Percentiles rank a stretch among this genome's conserved stretches.
phyloP scores from a whole-genome alignment of 2,797 vertebrate species.

The Chaetodon trifasciatus region DNA sequence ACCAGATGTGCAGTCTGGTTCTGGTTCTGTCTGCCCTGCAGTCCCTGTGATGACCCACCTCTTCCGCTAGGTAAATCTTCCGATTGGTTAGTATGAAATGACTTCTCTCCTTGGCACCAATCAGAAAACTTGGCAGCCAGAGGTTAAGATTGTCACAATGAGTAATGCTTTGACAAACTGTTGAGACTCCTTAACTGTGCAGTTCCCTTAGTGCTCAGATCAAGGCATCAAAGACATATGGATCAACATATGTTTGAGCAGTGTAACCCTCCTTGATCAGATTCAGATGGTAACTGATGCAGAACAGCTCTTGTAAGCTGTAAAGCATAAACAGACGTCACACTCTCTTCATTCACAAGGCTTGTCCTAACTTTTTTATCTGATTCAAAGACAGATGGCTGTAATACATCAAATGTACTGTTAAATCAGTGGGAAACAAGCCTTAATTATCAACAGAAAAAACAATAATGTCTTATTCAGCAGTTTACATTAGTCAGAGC shows the following conservation, averaged over 20 bases:
- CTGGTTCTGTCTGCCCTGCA: conserved; percentile 54
- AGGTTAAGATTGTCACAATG: conserved; percentile 22
- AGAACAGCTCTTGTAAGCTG: conserved; percentile 59
- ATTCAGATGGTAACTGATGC: conserved; percentile 66
- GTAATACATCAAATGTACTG: conserved; percentile 1
- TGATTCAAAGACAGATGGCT: conserved; percentile 9
- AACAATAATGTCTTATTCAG: background rate
- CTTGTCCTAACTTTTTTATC: background rate
- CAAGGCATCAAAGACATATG: conserved; percentile 61
- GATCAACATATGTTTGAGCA: conserved; percentile 49
- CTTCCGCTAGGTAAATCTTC: conserved; percentile 45
- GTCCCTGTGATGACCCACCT: conserved; percentile 38
- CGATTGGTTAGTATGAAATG: conserved; percentile 14
- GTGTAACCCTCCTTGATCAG: conserved; percentile 54
- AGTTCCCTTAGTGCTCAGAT: conserved; percentile 30
- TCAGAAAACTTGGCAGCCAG: conserved; percentile 23
- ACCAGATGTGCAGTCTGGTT: conserved; percentile 77
- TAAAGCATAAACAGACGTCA: conserved; percentile 47
- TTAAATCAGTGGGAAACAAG: conserved; percentile 18
- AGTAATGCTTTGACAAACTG: conserved; percentile 33
- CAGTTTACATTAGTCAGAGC: background rate
- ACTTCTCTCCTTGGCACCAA: conserved; percentile 16
- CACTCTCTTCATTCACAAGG: conserved; percentile 35
- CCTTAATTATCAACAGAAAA: background rate
- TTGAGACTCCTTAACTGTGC: conserved; percentile 15